Conservation (phyloP, 2,113 vertebrate species). For the Dasyornis broadbenti region DNA sequence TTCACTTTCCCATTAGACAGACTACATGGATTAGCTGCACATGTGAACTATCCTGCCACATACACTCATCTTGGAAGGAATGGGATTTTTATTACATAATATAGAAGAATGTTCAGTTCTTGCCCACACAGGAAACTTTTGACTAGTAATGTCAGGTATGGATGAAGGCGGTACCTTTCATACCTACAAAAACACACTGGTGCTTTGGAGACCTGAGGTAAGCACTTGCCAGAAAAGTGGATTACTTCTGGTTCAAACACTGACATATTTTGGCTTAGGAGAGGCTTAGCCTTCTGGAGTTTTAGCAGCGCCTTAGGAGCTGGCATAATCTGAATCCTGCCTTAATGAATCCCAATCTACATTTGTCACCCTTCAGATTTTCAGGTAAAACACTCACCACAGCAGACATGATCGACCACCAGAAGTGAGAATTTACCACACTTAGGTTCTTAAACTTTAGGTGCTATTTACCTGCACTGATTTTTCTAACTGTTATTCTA, state of each 20-base stretch:
- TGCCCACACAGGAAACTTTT: constrained; percentile 43
- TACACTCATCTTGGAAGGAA: background rate
- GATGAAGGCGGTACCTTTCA: constrained; percentile 1
- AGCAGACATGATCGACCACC: background rate
- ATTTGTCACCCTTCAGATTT: background rate
- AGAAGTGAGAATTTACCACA: background rate
- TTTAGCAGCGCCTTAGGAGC: background rate
- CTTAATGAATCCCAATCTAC: background rate
- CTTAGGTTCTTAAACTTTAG: background rate
- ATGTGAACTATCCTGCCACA: background rate
- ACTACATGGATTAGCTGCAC: background rate
- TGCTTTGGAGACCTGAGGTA: background rate
- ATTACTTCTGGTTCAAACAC: background rate
- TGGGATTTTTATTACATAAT: constrained; percentile 9
- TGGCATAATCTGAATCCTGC: background rate
- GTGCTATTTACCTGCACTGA: background rate
- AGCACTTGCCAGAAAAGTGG: background rate
- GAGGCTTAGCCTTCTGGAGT: background rate
- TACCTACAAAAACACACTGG: background rate
- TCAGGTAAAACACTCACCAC: background rate
- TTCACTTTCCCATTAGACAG: background rate
- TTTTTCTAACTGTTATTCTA: background rate
- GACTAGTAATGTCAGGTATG: constrained; percentile 10
- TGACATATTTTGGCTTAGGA: background rate
- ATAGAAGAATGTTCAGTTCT: constrained; percentile 19